phyloP scores from a whole-genome alignment of 2,113 vertebrate genomes.

The Passer domesticus region DNA sequence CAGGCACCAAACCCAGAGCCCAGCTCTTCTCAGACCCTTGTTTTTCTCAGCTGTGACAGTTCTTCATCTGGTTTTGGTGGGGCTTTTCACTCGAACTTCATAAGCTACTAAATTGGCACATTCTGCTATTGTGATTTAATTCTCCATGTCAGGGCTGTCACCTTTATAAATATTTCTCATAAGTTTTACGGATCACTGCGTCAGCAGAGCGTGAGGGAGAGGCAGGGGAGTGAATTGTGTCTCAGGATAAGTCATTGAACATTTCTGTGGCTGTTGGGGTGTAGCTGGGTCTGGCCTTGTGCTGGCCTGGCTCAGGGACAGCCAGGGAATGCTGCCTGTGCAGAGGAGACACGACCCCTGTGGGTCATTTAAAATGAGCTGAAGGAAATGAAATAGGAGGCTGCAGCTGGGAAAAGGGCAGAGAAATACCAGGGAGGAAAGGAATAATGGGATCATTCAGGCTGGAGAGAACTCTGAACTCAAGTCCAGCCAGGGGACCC shows the following conservation, averaged over 20 bases:
- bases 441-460: not conserved
- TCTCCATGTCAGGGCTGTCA: constrained; percentile 30
- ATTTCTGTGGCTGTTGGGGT: accelerated
- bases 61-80: not conserved
- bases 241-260: not conserved
- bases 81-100: not conserved
- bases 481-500: accelerated
- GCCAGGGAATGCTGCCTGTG: not conserved
- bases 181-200: constrained; percentile 28
- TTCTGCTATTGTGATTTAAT: constrained; percentile 35
- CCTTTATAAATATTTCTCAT: constrained; percentile 50
- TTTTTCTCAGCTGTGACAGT: constrained; percentile 37
- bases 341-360: accelerated
- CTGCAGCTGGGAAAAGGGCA: not conserved
- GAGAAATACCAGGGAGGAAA: not conserved
- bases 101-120: constrained; percentile 30
- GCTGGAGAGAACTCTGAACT: not conserved
- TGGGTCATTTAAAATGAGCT: accelerated
- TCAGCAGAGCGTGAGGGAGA: not conserved
- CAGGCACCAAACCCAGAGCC: not conserved
- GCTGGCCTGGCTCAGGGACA: not conserved
- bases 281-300: not conserved
- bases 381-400: not conserved
- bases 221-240: not conserved
- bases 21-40: not conserved